A percentile compares a stretch with the other conserved stretches of the same genome.
phyloP scores from a whole-genome alignment of 1,140 invertebrate species.

The Euwallacea similis region DNA sequence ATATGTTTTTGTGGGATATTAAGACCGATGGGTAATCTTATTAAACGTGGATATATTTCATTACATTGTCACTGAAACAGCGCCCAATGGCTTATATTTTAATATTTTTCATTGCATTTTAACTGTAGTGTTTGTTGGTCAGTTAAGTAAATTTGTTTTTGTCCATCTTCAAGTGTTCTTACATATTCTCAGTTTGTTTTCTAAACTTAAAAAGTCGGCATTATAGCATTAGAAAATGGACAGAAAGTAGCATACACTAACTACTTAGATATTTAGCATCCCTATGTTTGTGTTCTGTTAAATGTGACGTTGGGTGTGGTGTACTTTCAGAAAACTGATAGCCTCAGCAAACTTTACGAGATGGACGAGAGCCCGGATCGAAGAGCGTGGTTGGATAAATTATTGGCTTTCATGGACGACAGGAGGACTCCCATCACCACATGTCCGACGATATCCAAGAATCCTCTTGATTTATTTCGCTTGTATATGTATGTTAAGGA shows the following conservation, averaged over 20 bases:
- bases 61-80: conserved; percentile 1
- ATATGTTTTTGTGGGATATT: too few relatives aligned
- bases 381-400: conserved; percentile 86
- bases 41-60: too few relatives aligned
- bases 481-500: conserved; percentile 95
- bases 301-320: conserved; percentile 40
- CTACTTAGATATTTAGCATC: conserved; percentile 13
- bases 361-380: conserved; percentile 95
- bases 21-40: too few relatives aligned
- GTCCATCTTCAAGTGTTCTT: background rate
- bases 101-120: background rate
- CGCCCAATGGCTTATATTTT: too few relatives aligned
- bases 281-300: conserved; percentile 30
- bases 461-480: conserved; percentile 95
- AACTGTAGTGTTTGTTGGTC: conserved; percentile 24
- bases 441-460: conserved; percentile 96
- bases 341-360: conserved; percentile 90
- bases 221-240: conserved; percentile 14
- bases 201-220: background rate
- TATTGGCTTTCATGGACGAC: conserved; percentile 93
- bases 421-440: conserved; percentile 87
- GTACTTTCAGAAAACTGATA: conserved; percentile 79
- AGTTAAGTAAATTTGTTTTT: conserved; percentile 15
- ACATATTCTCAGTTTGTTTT: conserved; percentile 2
- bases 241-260: conserved; percentile 18